Evolutionary conservation across 2,113 vertebrate genomes (phyloP), one percentile per base, ranked within the genome.

Genomic region (Cheirogaleus medius): DNA sequence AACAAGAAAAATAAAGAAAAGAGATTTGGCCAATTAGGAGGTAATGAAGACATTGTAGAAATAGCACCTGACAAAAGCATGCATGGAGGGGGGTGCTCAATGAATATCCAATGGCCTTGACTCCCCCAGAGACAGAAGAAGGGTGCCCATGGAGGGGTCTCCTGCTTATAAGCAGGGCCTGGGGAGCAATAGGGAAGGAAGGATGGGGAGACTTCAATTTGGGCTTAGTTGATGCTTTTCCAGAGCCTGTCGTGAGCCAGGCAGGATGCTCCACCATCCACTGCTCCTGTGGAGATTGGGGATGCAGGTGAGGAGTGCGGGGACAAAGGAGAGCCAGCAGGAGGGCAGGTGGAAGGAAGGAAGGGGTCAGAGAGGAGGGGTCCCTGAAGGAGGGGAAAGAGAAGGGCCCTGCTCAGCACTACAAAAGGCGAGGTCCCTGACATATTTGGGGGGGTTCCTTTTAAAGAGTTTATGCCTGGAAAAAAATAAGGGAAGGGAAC

Each of bases 1-100:
- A 99, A 99, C 98, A 98, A 98, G 99, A 98, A 98, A 99, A 99
- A 98, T 98, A 99, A 99, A 99, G 98, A 98, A 98, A 98, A 98
- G 98, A 98, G 98, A 98, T 98, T 98, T 98, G 98, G 98, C 99
- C 98, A 99, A 98, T 99, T 99, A 99, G 98, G 98, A 98, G 98
- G 98, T 98, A 98, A 99, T 98, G 99, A 98, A 99, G 98, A 98
- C 98, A 98, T 97, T 98, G 98, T 98, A 98, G 92, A 96, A 96
- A 98, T 98, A 98, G 96, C 98, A 98, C 97, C 98, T 98, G 98
- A 98, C 98, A 98, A 98, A 99, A 98, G 97, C 98, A 98, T 98
- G 97, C 97, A 88, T 98, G 29, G 60, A 1, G 34, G 11, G 4
- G 18, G 39, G 8, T n/a, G 34, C 76, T 23, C 49, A 47, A 49